Percentiles rank a stretch among this genome's conserved stretches.
phyloP scores from a whole-genome alignment of 2,797 vertebrate genomes.

The Tokudaia muenninki region DNA sequence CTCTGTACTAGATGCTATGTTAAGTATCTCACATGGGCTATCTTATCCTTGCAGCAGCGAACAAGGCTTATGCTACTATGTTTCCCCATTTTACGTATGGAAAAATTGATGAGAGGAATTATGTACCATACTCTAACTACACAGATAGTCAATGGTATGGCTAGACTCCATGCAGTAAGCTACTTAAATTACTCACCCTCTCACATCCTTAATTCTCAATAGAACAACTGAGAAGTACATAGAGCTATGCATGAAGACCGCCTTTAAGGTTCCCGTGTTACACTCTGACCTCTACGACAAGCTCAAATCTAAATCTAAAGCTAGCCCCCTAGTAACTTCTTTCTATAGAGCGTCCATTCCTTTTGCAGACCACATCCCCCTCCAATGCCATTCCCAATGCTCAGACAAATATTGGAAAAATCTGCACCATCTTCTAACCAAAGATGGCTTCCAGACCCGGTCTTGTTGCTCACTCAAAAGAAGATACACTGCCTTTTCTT shows the following conservation, averaged over 20 bases:
- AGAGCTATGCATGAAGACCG: neutral
- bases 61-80: neutral
- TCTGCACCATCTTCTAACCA: neutral
- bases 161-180: too few species aligned
- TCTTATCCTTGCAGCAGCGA: neutral
- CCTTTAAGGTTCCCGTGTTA: neutral
- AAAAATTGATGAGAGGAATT: constrained; percentile 39
- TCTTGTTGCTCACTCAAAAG: neutral
- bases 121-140: too few species aligned
- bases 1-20: neutral
- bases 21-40: neutral
- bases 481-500: neutral
- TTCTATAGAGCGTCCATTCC: neutral
- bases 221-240: neutral
- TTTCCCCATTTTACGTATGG: neutral
- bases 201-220: neutral
- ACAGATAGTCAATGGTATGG: neutral
- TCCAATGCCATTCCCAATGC: fast-evolving
- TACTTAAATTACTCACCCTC: neutral
- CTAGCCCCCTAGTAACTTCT: neutral
- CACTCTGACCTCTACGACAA: neutral
- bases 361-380: neutral
- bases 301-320: constrained; percentile 6
- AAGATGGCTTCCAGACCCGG: neutral
- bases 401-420: neutral